A percentile compares a stretch with the other conserved stretches of the same genome.
These are phyloP conservation scores for Nudaria mundana DNA, from an alignment of 2,888 invertebrate species.

Conservation along the genomic window DNA sequence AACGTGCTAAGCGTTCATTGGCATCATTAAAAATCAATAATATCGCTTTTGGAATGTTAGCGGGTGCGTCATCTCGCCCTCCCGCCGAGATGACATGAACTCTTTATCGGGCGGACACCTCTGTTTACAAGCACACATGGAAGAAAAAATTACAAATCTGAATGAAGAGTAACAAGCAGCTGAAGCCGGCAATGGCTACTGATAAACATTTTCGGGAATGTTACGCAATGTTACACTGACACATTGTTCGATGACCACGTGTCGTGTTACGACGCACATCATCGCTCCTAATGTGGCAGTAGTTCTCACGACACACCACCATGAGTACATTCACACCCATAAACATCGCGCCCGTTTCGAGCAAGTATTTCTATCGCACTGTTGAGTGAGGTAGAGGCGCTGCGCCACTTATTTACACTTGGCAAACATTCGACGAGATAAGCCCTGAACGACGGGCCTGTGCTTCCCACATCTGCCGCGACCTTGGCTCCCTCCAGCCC, in stretches of 20 bases:
- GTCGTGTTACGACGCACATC: conserved; percentile 54
- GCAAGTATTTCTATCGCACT: no score
- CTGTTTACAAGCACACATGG: conserved; percentile 15
- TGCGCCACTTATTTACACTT: conserved; percentile 71
- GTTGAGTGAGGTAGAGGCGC: conserved; percentile 46
- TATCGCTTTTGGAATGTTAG: conserved; percentile 66
- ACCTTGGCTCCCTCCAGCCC: conserved; percentile 71
- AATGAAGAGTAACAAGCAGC: conserved; percentile 7
- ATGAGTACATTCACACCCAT: conserved; percentile 69
- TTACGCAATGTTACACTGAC: conserved; percentile 50
- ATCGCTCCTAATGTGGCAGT: conserved; percentile 53
- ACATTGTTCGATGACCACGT: conserved; percentile 61
- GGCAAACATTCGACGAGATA: conserved; percentile 70
- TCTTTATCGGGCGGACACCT: conserved; percentile 63
- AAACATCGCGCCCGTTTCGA: conserved; percentile 53
- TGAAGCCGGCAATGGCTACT: conserved; percentile 20
- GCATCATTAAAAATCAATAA: conserved; percentile 76
- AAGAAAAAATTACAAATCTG: conserved; percentile 16
- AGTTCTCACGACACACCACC: conserved; percentile 65
- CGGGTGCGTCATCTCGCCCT: conserved; percentile 62
- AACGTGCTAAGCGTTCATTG: conserved; percentile 70
- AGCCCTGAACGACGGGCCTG: conserved; percentile 70
- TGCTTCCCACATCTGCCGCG: conserved; percentile 78
- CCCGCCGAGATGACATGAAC: conserved; percentile 72
- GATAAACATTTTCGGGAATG: conserved; percentile 28